Percentiles rank a stretch among this genome's conserved stretches.
Conservation (phyloP, 2,113 vertebrate species). For the Megaleporinus macrocephalus region DNA sequence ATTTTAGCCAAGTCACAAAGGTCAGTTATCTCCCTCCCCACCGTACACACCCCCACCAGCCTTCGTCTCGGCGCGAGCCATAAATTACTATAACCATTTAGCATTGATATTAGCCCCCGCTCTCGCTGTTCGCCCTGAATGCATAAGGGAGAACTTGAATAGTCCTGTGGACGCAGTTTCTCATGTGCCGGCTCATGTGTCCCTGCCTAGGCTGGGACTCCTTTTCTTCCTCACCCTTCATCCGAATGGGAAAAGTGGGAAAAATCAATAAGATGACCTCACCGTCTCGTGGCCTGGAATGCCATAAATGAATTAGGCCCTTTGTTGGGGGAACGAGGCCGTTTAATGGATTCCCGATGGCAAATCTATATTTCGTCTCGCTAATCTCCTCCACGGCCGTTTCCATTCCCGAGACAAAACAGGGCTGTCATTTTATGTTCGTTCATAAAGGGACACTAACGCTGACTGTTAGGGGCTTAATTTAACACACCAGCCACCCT, state of each 20-base stretch:
- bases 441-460: slow-evolving; percentile 41
- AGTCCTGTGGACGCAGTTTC: slow-evolving; percentile 35
- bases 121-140: slow-evolving; percentile 40
- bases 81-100: slow-evolving; percentile 73
- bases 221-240: slow-evolving; percentile 34
- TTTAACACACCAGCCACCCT: slow-evolving; percentile 52
- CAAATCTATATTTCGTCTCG: slow-evolving; percentile 60
- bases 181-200: slow-evolving; percentile 29
- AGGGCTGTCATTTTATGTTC: slow-evolving; percentile 47
- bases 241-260: slow-evolving; percentile 50
- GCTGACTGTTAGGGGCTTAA: slow-evolving; percentile 56
- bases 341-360: slow-evolving; percentile 64
- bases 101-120: slow-evolving; percentile 61
- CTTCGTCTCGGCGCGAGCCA: slow-evolving; percentile 59
- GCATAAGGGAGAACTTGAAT: slow-evolving; percentile 34
- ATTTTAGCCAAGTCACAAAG: slow-evolving; percentile 79
- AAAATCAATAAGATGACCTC: slow-evolving; percentile 76
- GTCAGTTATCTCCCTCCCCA: slow-evolving; percentile 69
- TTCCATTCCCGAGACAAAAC: slow-evolving; percentile 48
- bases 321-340: slow-evolving; percentile 65
- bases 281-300: slow-evolving; percentile 65
- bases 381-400: slow-evolving; percentile 54
- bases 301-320: slow-evolving; percentile 72
- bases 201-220: not conserved
- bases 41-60: slow-evolving; percentile 55